phyloP scores from a whole-genome alignment of 2,113 vertebrate genomes.

The Podarcis muralis region DNA sequence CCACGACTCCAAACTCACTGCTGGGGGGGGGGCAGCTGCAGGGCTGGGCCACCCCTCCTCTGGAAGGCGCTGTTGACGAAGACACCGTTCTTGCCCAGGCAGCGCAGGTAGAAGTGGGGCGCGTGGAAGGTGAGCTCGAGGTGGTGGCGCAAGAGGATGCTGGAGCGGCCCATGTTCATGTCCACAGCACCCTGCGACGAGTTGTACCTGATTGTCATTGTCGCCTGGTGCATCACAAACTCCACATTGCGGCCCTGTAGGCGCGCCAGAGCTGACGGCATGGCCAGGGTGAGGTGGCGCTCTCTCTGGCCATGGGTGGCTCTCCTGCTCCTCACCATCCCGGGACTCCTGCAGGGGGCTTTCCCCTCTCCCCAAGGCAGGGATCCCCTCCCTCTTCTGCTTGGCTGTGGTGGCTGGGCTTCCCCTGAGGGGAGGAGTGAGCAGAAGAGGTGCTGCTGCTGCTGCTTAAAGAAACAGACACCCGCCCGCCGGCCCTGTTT shows the following conservation, averaged over 20 bases:
- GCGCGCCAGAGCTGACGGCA: constrained; percentile 68
- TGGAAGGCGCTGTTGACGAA: constrained; percentile 96
- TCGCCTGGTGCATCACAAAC: constrained; percentile 94
- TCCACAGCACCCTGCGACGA: constrained; percentile 96
- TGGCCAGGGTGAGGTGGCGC: constrained; percentile 22
- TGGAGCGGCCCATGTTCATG: constrained; percentile 68
- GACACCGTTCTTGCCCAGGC: constrained; percentile 92
- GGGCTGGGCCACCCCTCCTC: constrained; percentile 84
- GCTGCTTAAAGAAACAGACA: not conserved
- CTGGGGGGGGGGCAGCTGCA: constrained; percentile 78
- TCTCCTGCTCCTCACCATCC: not conserved
- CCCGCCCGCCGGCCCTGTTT: not conserved
- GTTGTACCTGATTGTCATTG: constrained; percentile 94
- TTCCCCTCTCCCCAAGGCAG: not conserved
- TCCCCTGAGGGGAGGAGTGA: not conserved
- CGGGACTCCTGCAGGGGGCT: not conserved
- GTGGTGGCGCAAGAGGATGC: constrained; percentile 96
- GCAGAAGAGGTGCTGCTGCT: not conserved
- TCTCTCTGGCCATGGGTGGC: not conserved
- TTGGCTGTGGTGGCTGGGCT: not conserved
- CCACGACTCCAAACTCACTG: too few relatives aligned
- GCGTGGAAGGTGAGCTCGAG: constrained; percentile 92
- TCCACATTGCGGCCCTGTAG: constrained; percentile 83
- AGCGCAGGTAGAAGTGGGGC: constrained; percentile 88
- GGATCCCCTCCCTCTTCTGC: not conserved